Conservation (phyloP, 2,797 vertebrate genomes). For the Cuculus canorus region DNA sequence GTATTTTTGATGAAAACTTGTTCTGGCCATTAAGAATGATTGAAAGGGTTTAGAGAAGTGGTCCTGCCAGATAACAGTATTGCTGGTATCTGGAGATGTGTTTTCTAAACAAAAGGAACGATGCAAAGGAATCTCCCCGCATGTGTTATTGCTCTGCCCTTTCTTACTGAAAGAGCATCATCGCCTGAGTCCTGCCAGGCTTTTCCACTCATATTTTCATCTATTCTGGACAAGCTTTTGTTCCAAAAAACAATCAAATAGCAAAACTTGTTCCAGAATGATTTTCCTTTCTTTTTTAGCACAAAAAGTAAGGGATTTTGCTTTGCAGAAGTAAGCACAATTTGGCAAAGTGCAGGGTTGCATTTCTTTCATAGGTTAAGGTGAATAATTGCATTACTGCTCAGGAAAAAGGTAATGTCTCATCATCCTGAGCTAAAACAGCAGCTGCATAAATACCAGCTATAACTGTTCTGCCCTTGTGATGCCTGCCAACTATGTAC, state of each 20-base stretch:
- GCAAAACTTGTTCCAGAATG: not conserved
- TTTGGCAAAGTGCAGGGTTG: not conserved
- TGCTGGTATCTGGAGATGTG: not conserved
- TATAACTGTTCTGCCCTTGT: not conserved
- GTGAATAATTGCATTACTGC: not conserved
- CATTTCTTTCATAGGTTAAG: not conserved
- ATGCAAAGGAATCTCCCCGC: not conserved
- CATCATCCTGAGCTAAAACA: not conserved
- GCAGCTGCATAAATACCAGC: not conserved
- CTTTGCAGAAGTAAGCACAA: not conserved
- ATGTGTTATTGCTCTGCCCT: not conserved
- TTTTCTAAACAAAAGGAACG: conserved; percentile 48
- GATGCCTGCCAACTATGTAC: not conserved
- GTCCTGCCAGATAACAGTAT: not conserved
- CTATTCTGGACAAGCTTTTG: not conserved
- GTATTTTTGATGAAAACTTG: conserved; percentile 53
- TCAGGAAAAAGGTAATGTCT: not conserved
- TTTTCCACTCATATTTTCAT: not conserved
- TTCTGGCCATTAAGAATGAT: not conserved
- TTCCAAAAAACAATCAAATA: not conserved
- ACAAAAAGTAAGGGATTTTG: not conserved
- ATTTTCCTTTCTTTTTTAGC: not conserved
- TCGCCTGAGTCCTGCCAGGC: not conserved
- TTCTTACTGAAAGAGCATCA: not conserved
- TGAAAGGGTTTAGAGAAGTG: conserved; percentile 19